A percentile compares a stretch with the other conserved stretches of the same genome.
phyloP scores from a whole-genome alignment of 2,797 vertebrate species.

The Rhyacichthys aspro region DNA sequence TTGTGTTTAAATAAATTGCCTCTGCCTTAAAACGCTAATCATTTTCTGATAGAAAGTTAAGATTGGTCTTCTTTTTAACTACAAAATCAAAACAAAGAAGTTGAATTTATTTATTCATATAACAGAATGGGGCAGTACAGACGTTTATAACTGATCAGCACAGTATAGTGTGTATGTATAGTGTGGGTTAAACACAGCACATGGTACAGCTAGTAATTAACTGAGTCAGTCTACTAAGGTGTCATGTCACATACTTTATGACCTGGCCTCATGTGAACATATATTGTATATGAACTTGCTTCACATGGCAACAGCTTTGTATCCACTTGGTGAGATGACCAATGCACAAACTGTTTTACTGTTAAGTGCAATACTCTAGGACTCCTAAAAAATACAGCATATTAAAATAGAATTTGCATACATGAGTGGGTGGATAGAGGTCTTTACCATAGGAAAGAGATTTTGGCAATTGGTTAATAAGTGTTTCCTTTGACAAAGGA shows the following conservation, averaged over 20 bases:
- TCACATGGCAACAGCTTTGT: conserved; percentile 51
- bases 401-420: conserved; percentile 82
- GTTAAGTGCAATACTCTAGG: conserved; percentile 53
- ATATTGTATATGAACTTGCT: conserved; percentile 48
- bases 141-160: conserved; percentile 57
- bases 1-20: conserved; percentile 54
- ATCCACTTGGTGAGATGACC: conserved; percentile 55
- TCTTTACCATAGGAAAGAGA: conserved; percentile 84
- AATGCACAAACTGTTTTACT: conserved; percentile 53
- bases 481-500: conserved; percentile 68
- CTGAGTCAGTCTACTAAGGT: conserved; percentile 53
- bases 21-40: conserved; percentile 22
- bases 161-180: conserved; percentile 47
- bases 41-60: no score
- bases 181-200: conserved; percentile 66
- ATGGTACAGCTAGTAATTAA: conserved; percentile 56
- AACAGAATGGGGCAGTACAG: conserved; percentile 72
- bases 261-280: conserved; percentile 43
- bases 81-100: conserved; percentile 20
- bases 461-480: conserved; percentile 72
- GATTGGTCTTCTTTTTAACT: no score
- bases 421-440: conserved; percentile 66
- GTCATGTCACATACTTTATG: conserved; percentile 43
- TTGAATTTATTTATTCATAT: conserved; percentile 71
- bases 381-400: conserved; percentile 65